Conservation (phyloP, 2,888 invertebrate species). For the Amblyteles armatorius region DNA sequence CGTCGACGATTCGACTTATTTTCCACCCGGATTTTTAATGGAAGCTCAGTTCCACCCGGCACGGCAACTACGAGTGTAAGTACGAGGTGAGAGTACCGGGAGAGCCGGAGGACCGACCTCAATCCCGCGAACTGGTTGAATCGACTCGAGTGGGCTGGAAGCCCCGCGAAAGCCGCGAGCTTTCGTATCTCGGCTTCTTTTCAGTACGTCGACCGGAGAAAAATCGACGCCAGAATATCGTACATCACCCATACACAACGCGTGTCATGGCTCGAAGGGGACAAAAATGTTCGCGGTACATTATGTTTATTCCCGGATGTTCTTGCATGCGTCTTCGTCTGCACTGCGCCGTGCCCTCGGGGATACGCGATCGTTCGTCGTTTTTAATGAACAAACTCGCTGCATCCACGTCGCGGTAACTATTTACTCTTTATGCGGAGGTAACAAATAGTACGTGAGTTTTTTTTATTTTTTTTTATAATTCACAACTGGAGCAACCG, state of each 20-base stretch:
- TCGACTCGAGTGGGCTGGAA: constrained; percentile 60
- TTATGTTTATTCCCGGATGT: constrained; percentile 17
- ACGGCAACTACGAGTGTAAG: constrained; percentile 69
- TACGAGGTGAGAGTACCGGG: constrained; percentile 9
- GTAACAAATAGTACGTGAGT: constrained; percentile 4
- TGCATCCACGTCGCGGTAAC: not conserved
- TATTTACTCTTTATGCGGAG: constrained; percentile 10
- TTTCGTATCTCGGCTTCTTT: constrained; percentile 59
- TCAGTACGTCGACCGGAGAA: constrained; percentile 34
- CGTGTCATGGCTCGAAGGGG: constrained; percentile 18
- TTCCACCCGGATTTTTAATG: constrained; percentile 78
- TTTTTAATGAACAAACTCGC: constrained; percentile 47
- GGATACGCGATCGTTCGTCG: constrained; percentile 18
- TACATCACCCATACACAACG: constrained; percentile 36
- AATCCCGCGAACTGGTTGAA: constrained; percentile 71
- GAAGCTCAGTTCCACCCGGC: constrained; percentile 70
- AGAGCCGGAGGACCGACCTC: constrained; percentile 71
- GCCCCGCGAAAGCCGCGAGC: constrained; percentile 49
- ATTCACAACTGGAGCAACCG: constrained; percentile 2
- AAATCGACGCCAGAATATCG: constrained; percentile 58
- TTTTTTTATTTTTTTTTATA: constrained; percentile 22
- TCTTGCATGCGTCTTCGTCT: not conserved
- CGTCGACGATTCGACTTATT: constrained; percentile 73
- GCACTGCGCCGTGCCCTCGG: not conserved
- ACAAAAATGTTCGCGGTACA: constrained; percentile 10